Evolutionary conservation across 2,797 vertebrate genomes (phyloP).

Genomic region (Sandelia bainsii): DNA sequence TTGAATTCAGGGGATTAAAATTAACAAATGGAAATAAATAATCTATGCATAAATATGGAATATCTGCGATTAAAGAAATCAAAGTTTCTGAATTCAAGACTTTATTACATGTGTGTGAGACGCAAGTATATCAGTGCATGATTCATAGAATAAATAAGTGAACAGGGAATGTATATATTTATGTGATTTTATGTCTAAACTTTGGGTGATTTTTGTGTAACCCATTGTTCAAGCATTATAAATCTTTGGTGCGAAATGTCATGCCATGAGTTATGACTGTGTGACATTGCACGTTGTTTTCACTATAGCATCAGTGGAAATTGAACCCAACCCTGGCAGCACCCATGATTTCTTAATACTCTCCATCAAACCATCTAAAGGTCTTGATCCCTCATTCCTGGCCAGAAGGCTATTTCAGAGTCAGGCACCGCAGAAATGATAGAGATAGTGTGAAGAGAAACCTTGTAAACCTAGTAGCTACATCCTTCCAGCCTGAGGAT

Average conservation of each 20-base stretch:
- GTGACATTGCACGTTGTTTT: conserved; percentile 13
- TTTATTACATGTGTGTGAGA: background rate
- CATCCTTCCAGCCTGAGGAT: conserved; percentile 46
- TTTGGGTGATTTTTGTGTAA: too few species aligned
- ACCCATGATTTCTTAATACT: conserved; percentile 27
- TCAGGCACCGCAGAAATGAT: conserved; percentile 39
- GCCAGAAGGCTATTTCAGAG: conserved; percentile 23
- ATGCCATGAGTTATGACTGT: background rate
- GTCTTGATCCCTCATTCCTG: conserved; percentile 7
- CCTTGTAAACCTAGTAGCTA: conserved; percentile 21
- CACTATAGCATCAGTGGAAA: conserved; percentile 7
- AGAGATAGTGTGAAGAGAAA: conserved; percentile 35
- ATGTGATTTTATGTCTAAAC: too few species aligned
- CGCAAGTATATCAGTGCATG: too few species aligned
- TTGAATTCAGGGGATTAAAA: too few species aligned
- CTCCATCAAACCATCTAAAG: conserved; percentile 29
- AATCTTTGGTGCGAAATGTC: background rate
- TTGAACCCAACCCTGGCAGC: conserved; percentile 9
- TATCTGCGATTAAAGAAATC: background rate
- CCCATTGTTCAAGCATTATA: too few species aligned
- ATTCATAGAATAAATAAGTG: too few species aligned
- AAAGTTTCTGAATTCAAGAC: background rate
- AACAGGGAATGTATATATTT: background rate
- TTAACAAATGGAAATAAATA: too few species aligned
- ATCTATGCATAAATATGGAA: too few species aligned